Conservation (phyloP, 2,113 vertebrate genomes). For the Rhinopithecus roxellana region DNA sequence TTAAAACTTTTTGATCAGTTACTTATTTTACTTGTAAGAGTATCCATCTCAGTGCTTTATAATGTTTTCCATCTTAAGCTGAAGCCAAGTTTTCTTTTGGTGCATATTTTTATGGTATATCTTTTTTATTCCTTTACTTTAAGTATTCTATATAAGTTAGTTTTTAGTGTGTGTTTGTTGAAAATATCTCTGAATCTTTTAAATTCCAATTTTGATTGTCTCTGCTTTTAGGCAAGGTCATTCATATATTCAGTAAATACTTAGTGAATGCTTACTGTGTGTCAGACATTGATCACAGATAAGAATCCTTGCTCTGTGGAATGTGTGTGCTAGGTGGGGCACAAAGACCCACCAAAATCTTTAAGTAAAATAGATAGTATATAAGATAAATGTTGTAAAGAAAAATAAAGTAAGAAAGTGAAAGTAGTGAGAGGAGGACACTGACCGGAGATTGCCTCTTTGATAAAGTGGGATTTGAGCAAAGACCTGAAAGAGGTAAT, state of each 20-base stretch:
- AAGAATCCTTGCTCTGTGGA: neutral
- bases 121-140: neutral
- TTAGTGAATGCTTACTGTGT: neutral
- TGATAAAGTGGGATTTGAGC: neutral
- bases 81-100: neutral
- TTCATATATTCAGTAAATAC: neutral
- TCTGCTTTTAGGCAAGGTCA: neutral
- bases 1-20: neutral
- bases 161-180: neutral
- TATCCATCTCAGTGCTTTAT: neutral
- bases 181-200: neutral
- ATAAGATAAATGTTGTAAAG: neutral
- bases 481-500: neutral
- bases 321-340: neutral
- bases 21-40: neutral
- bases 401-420: neutral
- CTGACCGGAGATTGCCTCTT: neutral
- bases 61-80: neutral
- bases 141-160: neutral
- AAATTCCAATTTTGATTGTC: neutral
- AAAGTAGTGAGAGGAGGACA: neutral
- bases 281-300: neutral
- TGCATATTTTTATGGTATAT: neutral
- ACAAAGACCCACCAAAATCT: neutral
- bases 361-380: neutral